These are phyloP conservation scores for Scortum barcoo DNA, from an alignment of 2,113 vertebrate species.

Conservation along the genomic window DNA sequence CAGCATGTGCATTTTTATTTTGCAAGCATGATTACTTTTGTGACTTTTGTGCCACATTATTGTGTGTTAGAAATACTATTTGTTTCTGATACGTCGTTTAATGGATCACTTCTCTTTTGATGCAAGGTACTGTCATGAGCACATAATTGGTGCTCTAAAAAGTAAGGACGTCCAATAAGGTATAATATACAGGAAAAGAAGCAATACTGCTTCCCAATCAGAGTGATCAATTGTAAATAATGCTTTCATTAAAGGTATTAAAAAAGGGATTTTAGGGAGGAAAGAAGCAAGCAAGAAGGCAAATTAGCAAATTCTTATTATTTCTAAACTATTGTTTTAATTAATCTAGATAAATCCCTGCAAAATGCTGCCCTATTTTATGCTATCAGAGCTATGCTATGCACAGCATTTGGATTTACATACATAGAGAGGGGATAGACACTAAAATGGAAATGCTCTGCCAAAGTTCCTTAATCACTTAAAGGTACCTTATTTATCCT, in stretches of 20 bases:
- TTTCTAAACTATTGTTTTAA: too few species aligned
- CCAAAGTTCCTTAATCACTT: neutral
- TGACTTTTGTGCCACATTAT: neutral
- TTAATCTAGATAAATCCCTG: neutral
- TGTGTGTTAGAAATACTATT: neutral
- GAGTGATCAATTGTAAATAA: too few species aligned
- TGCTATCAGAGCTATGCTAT: too few species aligned
- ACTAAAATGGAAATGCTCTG: neutral
- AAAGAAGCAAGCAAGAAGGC: too few species aligned
- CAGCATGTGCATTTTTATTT: neutral
- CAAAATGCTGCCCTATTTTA: neutral
- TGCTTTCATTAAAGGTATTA: neutral
- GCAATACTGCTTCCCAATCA: neutral
- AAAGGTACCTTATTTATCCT: neutral
- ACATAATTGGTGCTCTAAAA: neutral
- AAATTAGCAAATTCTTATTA: neutral
- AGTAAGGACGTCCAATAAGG: neutral
- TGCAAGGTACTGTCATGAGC: neutral
- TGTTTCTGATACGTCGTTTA: neutral
- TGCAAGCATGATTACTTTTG: neutral
- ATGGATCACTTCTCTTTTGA: slow-evolving; percentile 7
- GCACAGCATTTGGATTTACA: too few species aligned
- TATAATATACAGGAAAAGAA: neutral
- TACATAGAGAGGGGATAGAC: neutral
- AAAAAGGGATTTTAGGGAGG: too few species aligned